Conservation (phyloP, 2,888 invertebrate genomes). For the Ypsolopha sequella region DNA sequence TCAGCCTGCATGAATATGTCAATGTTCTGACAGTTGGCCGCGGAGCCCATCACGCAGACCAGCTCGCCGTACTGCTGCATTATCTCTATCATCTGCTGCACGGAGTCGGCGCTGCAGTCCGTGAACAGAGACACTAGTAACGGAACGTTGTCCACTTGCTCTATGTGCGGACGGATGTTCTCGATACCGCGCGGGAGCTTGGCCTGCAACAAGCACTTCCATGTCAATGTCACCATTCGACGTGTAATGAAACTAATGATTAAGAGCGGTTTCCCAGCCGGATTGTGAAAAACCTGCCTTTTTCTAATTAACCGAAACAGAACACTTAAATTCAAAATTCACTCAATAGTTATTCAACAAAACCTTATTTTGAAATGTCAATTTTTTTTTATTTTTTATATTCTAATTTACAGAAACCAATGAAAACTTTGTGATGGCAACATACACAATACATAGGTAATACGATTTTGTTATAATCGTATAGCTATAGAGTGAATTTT, state of each 20-base stretch:
- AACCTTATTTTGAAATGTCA: no score
- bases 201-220: slow-evolving; percentile 68
- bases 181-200: slow-evolving; percentile 97
- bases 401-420: no score
- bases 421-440: no score
- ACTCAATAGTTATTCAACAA: no score
- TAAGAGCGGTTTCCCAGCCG: no score
- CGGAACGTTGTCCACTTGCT: slow-evolving; percentile 97
- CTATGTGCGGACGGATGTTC: slow-evolving; percentile 95
- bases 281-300: no score
- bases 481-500: no score
- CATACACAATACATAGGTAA: no score
- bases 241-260: not conserved
- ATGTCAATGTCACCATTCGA: not conserved
- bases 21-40: slow-evolving; percentile 89
- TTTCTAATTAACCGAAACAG: no score
- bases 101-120: slow-evolving; percentile 92
- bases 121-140: slow-evolving; percentile 97
- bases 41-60: slow-evolving; percentile 94
- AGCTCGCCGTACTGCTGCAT: slow-evolving; percentile 94
- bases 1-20: slow-evolving; percentile 95
- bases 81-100: slow-evolving; percentile 92
- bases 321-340: no score
- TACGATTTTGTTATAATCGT: no score
- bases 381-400: no score